Conservation (phyloP, 2,888 invertebrate genomes). For the Labia minor region DNA sequence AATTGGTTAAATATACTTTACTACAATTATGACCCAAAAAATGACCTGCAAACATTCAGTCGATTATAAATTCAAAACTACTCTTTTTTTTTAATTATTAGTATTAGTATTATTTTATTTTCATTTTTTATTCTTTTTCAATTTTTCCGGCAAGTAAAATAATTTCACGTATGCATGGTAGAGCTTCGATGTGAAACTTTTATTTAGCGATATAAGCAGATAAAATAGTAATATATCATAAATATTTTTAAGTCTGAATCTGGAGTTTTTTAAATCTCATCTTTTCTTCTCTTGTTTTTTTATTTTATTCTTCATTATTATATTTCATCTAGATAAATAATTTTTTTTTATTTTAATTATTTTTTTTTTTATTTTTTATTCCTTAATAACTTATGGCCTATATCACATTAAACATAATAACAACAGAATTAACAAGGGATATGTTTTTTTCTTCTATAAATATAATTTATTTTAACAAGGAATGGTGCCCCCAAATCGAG, state of each 20-base stretch:
- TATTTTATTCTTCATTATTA: background rate
- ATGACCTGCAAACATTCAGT: background rate
- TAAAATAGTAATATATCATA: background rate
- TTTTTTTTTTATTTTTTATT: slow-evolving; percentile 22
- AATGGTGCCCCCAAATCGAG: slow-evolving; percentile 4
- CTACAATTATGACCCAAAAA: background rate
- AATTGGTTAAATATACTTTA: background rate
- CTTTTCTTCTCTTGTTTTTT: background rate
- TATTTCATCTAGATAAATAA: slow-evolving; percentile 15
- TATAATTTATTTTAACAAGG: slow-evolving; percentile 20
- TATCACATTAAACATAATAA: slow-evolving; percentile 29
- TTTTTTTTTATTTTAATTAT: no score
- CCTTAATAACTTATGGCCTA: slow-evolving; percentile 28
- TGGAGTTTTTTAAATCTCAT: no score
- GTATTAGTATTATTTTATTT: no score
- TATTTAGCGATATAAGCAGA: background rate
- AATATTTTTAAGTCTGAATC: background rate
- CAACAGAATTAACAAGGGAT: slow-evolving; percentile 28
- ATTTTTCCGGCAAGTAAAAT: background rate
- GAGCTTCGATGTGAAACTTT: background rate
- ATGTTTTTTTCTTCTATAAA: slow-evolving; percentile 27
- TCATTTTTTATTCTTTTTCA: no score
- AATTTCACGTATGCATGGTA: background rate
- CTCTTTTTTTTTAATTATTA: no score
- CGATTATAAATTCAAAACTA: background rate